Base-by-base conservation (phyloP, 2,797 vertebrate species). In the Acridotheres tristis region DNA sequence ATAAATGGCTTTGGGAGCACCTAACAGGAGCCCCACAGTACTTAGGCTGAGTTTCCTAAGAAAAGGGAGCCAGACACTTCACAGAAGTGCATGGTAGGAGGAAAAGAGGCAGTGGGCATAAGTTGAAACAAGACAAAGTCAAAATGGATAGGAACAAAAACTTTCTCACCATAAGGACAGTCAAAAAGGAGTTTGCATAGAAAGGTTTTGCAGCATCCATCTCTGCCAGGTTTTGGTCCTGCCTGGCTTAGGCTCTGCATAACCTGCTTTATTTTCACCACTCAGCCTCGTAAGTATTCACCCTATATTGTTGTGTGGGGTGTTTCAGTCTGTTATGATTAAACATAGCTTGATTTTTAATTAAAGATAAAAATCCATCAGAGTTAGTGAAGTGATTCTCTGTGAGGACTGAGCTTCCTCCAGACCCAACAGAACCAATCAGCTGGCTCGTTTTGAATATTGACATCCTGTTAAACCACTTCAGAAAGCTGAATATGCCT, bases 401-500 rank as follows among this genome's bases (percentile, higher is more conserved):
- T 14, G 18, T 55, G 23, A 72, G 25, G 48, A 50, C 25, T 50
- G 7, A 23, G 47, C n/a, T 29, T 47, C n/a, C n/a, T 47, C 20
- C 1, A 1, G 11, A 30, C 15, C 5, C 26, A 30, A 23, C 16
- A 30, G 42, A 36, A 36, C 11, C 11, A 18, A 30, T 23, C 16
- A 36, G 32, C 26, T 36, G 42, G 11, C 20, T 36, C 18, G 9
- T 58, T 58, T 47, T 14, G 9, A 18, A 18, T 16, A 45, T 0
- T 29, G 11, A 57, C 15, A 10, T 15, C 4, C 32, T 47, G 42
- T 36, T 58, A 14, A 48, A 48, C 25, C 25, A 15, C 48, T 48
- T 14, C 12, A 47, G 42, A 47, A 36, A 29, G 19, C 15, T 23
- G 42, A 45, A 13, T 16, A 36, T 0, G 1, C 7, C 14, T 23